Evolutionary conservation across 2,113 vertebrate genomes (phyloP).

Genomic region (Leptocoma aspasia): DNA sequence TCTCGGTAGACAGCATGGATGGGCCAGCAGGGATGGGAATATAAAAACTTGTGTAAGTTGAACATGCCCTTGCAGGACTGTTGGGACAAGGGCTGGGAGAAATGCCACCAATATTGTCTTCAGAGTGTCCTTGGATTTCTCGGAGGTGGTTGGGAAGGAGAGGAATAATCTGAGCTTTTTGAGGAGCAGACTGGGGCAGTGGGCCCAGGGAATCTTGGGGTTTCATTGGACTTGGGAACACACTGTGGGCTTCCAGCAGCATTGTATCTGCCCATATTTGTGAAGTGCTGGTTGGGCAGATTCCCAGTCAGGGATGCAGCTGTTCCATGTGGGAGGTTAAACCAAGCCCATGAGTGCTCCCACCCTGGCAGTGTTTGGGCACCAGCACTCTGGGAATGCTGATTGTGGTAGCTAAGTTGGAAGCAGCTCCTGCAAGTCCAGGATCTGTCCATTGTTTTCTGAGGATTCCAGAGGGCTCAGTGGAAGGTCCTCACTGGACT

Average conservation of each 20-base stretch:
- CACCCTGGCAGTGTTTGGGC: too few species aligned
- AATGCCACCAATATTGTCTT: not conserved
- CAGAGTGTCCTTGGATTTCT: not conserved
- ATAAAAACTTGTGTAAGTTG: not conserved
- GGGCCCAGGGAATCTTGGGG: too few species aligned
- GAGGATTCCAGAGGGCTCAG: not conserved
- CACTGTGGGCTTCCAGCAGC: not conserved
- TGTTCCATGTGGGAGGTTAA: rapidly evolving
- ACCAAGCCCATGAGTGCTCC: not conserved
- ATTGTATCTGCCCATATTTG: rapidly evolving
- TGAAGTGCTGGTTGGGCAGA: rapidly evolving
- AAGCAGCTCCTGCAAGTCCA: not conserved
- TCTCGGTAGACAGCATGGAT: not conserved
- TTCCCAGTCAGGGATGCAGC: not conserved
- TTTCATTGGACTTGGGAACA: rapidly evolving
- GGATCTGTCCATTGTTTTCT: rapidly evolving
- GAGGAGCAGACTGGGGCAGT: not conserved
- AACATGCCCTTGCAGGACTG: rapidly evolving
- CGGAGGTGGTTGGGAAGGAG: not conserved
- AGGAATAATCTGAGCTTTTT: not conserved
- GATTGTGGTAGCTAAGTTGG: not conserved
- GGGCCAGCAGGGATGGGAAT: too few species aligned
- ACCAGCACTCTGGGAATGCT: not conserved
- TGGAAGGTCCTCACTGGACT: not conserved
- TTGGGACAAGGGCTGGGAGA: not conserved